phyloP scores from a whole-genome alignment of 2,113 vertebrate genomes.

The Chamaea fasciata region DNA sequence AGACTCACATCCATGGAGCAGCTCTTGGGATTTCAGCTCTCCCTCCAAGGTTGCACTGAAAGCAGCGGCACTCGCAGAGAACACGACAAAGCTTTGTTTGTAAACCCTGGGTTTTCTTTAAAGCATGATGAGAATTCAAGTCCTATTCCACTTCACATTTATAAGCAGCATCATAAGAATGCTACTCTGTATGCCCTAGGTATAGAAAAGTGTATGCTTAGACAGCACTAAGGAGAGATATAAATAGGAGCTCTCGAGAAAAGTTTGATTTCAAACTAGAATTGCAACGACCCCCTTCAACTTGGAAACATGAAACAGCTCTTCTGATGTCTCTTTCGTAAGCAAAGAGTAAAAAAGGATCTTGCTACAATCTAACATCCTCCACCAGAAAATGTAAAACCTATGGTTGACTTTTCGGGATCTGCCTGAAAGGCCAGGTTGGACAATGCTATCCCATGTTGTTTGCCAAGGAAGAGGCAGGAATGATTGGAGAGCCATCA shows the following conservation, averaged over 20 bases:
- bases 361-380: not conserved
- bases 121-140: conserved; percentile 25
- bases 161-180: not conserved
- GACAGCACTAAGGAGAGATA: not conserved
- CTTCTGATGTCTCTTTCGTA: not conserved
- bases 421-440: not conserved
- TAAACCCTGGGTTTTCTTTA: not conserved
- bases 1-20: not conserved
- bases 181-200: not conserved
- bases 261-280: not conserved
- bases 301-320: not conserved
- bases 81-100: not conserved
- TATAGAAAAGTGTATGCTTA: not conserved
- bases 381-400: not conserved
- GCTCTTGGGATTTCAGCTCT: not conserved
- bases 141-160: conserved; percentile 23
- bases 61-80: not conserved
- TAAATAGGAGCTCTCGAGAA: not conserved
- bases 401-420: accelerated
- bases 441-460: not conserved
- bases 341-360: not conserved
- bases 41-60: not conserved
- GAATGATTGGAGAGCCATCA: not conserved
- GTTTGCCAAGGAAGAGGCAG: not conserved
- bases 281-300: not conserved